Percentiles rank a stretch among this genome's conserved stretches.
These are phyloP conservation scores for Oncorhynchus clarkii DNA, from an alignment of 2,113 vertebrate genomes.

Conservation along the genomic window DNA sequence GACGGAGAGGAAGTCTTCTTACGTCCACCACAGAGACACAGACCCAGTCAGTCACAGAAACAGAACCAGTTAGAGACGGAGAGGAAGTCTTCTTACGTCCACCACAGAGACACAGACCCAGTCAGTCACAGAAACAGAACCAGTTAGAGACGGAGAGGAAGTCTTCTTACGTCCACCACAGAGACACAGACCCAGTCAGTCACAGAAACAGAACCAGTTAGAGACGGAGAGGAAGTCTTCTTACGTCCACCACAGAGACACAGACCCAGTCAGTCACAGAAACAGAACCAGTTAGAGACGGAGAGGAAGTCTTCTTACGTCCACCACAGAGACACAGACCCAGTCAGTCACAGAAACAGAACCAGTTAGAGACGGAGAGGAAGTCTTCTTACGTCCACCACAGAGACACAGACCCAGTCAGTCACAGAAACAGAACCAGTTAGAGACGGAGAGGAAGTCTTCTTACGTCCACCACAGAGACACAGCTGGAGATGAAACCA, in stretches of 20 bases:
- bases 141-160: constrained; percentile 19
- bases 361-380: constrained; percentile 13
- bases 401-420: background rate
- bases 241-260: background rate
- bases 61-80: constrained; percentile 13
- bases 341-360: constrained; percentile 5
- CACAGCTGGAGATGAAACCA: constrained; percentile 37
- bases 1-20: constrained; percentile 37
- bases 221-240: constrained; percentile 5
- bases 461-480: constrained; percentile 31
- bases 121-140: constrained; percentile 20
- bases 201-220: constrained; percentile 16
- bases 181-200: background rate
- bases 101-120: background rate
- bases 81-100: constrained; percentile 4
- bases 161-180: constrained; percentile 40
- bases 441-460: constrained; percentile 28
- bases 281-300: constrained; percentile 15
- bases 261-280: constrained; percentile 7
- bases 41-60: background rate
- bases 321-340: constrained; percentile 14
- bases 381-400: background rate
- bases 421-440: constrained; percentile 21
- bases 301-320: constrained; percentile 40
- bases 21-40: constrained; percentile 18